These are phyloP conservation scores for Synergus umbraculus DNA, from an alignment of 2,888 invertebrate species.

Conservation along the genomic window DNA sequence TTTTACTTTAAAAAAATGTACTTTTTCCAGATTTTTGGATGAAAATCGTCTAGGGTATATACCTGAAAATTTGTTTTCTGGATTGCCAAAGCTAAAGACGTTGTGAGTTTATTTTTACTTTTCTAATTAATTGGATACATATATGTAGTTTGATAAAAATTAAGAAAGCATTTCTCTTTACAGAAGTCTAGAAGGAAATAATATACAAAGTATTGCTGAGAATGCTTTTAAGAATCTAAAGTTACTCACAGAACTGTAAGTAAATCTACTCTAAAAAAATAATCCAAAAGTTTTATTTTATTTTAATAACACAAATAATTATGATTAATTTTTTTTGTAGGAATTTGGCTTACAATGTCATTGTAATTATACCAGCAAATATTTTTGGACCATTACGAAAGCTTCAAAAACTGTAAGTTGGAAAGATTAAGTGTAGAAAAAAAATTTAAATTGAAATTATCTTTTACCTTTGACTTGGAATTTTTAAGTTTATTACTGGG, in stretches of 20 bases:
- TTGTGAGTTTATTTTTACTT: slow-evolving; percentile 76
- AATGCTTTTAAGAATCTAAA: slow-evolving; percentile 77
- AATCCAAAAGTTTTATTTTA: slow-evolving; percentile 17
- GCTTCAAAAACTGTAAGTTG: slow-evolving; percentile 79
- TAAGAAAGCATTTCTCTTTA: slow-evolving; percentile 45
- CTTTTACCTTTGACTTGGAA: background rate
- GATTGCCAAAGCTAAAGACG: slow-evolving; percentile 76
- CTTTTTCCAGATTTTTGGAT: slow-evolving; percentile 76
- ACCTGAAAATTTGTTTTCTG: slow-evolving; percentile 76
- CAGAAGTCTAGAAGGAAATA: slow-evolving; percentile 76
- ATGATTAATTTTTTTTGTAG: slow-evolving; percentile 68
- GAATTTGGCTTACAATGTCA: slow-evolving; percentile 78
- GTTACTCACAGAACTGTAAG: slow-evolving; percentile 79
- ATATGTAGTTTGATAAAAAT: background rate
- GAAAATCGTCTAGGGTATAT: slow-evolving; percentile 77
- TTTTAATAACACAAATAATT: slow-evolving; percentile 2
- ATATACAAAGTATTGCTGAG: slow-evolving; percentile 76
- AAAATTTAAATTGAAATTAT: background rate
- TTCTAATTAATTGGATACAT: background rate
- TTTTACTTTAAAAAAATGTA: background rate
- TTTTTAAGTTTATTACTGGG: too few relatives aligned
- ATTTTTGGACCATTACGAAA: slow-evolving; percentile 75
- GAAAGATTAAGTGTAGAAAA: background rate
- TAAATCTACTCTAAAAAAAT: slow-evolving; percentile 57
- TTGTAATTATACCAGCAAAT: slow-evolving; percentile 75